These are phyloP conservation scores for Tachysurus fulvidraco DNA, from an alignment of 2,113 vertebrate genomes.

Conservation along the genomic window DNA sequence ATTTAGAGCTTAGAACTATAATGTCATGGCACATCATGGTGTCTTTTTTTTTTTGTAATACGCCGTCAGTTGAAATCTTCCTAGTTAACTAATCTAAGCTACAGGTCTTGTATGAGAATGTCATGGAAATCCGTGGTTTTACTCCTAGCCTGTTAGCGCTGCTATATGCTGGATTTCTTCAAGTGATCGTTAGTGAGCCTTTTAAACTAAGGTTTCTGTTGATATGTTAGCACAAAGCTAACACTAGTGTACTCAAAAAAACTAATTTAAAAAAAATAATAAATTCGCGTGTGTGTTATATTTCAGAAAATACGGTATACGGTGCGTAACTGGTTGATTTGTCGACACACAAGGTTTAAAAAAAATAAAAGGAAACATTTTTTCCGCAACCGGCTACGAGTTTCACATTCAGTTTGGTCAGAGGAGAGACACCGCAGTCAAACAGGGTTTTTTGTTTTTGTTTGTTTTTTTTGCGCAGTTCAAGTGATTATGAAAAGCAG, in stretches of 20 bases:
- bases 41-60: not conserved
- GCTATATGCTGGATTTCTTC: not conserved
- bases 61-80: not conserved
- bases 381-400: slow-evolving; percentile 75
- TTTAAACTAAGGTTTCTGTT: not conserved
- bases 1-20: not conserved
- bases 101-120: not conserved
- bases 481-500: slow-evolving; percentile 71
- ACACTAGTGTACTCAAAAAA: too few relatives aligned
- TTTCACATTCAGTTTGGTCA: slow-evolving; percentile 84
- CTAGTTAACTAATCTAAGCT: not conserved
- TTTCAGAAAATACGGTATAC: not conserved
- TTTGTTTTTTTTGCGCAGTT: slow-evolving; percentile 71
- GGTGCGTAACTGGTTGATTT: slow-evolving; percentile 76
- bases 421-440: slow-evolving; percentile 68
- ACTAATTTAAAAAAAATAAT: too few relatives aligned
- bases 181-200: not conserved
- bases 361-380: slow-evolving; percentile 20
- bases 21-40: not conserved
- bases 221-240: not conserved
- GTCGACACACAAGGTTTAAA: slow-evolving; percentile 83
- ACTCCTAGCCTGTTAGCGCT: not conserved
- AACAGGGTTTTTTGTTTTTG: slow-evolving; percentile 55
- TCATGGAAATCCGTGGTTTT: not conserved
- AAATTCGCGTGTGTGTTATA: not conserved